A percentile compares a stretch with the other conserved stretches of the same genome.
Conservation (phyloP, 2,888 invertebrate species). For the Mystacides longicornis region DNA sequence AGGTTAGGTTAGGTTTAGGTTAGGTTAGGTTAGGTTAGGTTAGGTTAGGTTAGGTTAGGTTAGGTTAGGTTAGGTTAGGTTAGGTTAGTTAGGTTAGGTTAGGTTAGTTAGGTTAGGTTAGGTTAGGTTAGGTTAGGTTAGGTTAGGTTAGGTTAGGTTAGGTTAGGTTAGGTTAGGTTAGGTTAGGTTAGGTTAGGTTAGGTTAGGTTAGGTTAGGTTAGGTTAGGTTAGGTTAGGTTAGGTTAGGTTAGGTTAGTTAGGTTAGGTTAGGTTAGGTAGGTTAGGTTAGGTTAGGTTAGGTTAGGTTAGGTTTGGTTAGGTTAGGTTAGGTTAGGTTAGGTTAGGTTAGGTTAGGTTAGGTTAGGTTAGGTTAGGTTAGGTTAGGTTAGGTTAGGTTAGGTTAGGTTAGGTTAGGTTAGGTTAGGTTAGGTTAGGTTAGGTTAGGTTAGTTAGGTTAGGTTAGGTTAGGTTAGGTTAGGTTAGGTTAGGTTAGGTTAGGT, state of each 20-base stretch:
- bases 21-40: constrained; percentile 25
- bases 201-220: constrained; percentile 23
- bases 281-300: constrained; percentile 7
- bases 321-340: constrained; percentile 9
- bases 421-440: constrained; percentile 9
- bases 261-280: constrained; percentile 8
- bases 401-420: constrained; percentile 12
- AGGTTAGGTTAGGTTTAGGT: constrained; percentile 25
- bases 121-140: constrained; percentile 25
- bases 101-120: constrained; percentile 25
- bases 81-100: constrained; percentile 24
- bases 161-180: constrained; percentile 25
- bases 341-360: constrained; percentile 12
- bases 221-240: constrained; percentile 22
- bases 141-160: constrained; percentile 25
- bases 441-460: constrained; percentile 5
- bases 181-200: constrained; percentile 27
- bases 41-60: constrained; percentile 23
- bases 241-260: constrained; percentile 18
- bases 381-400: constrained; percentile 14
- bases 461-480: constrained; percentile 15
- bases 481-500: constrained; percentile 17
- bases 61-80: constrained; percentile 24
- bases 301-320: constrained; percentile 6
- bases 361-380: constrained; percentile 15